Base-by-base conservation (phyloP, 2,797 vertebrate genomes). In the Premnoplex brunnescens region DNA sequence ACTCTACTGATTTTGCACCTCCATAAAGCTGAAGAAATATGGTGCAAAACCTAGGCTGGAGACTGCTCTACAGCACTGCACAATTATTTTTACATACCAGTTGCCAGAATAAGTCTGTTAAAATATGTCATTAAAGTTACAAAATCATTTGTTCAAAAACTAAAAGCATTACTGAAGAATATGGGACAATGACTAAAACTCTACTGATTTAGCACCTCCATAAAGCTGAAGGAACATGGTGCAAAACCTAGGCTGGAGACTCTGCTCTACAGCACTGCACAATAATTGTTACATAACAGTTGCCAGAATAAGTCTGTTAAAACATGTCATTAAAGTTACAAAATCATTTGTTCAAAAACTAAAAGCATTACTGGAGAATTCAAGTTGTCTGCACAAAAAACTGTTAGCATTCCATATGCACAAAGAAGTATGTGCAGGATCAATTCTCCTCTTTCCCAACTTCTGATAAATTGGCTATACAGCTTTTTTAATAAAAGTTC, bases 171-270 rank as follows among this genome's bases (percentile, higher is more conserved):
- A 16, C 44, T 71, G 62, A n/a, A 93, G 54, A 88, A 85, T 81
- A 67, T 2, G 16, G 84, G 75, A 88, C 92, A 93, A 82, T 2
- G 7, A 76, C 63, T 82, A 64, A 71, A 92, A 76, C 64, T 72
- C 36, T 41, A 76, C 7, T 83, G 81, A 92, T 85, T 91, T 83
- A 92, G 82, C 78, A 92, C 54, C 46, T 87, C 81, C 78, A 83
- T n/a, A 63, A 82, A 92, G 27, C 44, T 68, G 51, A 79, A 82
- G 74, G 49, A 81, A 68, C 27, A 85, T 36, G 58, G 56, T 82
- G 39, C 0, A 1, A 64, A 51, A 68, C 88, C 67, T 44, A 91
- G 60, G 48, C 52, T 71, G 85, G 39, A 20, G 75, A 56, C 64
- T 74, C n/a, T n/a, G 56, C 63, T 77, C 48, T 89, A 77, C 48